Conservation (phyloP, 2,888 invertebrate species). For the Ennomos fuscantarius region DNA sequence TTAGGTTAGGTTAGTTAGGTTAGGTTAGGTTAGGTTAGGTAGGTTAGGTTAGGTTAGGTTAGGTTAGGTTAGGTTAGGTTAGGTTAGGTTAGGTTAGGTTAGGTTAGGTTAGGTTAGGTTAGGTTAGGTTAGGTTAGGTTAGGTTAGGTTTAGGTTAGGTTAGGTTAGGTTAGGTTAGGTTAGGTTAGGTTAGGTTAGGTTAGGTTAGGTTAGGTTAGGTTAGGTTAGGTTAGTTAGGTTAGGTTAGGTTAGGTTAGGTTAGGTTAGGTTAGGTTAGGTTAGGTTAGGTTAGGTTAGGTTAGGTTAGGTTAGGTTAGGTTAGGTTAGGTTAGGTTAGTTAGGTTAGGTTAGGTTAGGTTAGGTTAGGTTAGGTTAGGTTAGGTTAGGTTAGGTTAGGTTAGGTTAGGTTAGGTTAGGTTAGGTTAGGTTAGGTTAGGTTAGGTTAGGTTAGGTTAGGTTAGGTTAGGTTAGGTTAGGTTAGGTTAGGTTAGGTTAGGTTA, state of each 20-base stretch:
- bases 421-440: constrained; percentile 8
- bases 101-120: constrained; percentile 7
- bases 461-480: constrained; percentile 8
- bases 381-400: constrained; percentile 3
- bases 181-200: constrained; percentile 8
- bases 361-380: too few species aligned
- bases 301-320: too few species aligned
- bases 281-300: too few species aligned
- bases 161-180: constrained; percentile 8
- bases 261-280: too few species aligned
- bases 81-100: constrained; percentile 8
- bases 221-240: too few species aligned
- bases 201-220: constrained; percentile 3
- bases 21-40: constrained; percentile 20
- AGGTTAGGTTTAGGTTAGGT: constrained; percentile 1
- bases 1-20: constrained; percentile 1
- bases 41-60: constrained; percentile 5
- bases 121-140: constrained; percentile 4
- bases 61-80: constrained; percentile 18
- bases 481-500: constrained; percentile 8
- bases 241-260: too few species aligned
- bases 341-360: too few species aligned
- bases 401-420: constrained; percentile 8
- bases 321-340: too few species aligned
- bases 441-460: constrained; percentile 8